A percentile compares a stretch with the other conserved stretches of the same genome.
Evolutionary conservation across 2,888 invertebrate species (phyloP).

Genomic region (Latrodectus elegans): DNA sequence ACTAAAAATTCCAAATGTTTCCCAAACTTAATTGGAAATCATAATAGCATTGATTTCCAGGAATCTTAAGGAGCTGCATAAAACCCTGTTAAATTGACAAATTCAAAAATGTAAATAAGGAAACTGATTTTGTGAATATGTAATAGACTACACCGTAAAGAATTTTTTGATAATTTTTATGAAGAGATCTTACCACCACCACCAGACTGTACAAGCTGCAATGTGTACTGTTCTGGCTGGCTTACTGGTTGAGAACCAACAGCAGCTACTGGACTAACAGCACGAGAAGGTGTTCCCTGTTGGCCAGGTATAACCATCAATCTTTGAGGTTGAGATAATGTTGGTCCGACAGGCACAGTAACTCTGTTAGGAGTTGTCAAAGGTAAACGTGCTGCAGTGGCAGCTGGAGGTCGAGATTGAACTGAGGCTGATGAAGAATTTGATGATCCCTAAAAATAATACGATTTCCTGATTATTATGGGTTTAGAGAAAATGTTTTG

Average conservation of each 20-base stretch:
- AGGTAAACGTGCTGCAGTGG: constrained; percentile 39
- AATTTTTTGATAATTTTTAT: background rate
- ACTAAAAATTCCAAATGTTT: too few species aligned
- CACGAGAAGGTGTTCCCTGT: constrained; percentile 23
- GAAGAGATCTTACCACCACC: constrained; percentile 47
- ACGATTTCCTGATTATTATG: too few species aligned
- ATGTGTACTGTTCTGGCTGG: constrained; percentile 62
- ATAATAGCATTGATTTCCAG: too few species aligned
- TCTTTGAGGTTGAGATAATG: constrained; percentile 41
- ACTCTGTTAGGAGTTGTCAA: constrained; percentile 17
- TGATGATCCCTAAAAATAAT: background rate
- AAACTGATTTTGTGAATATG: too few species aligned
- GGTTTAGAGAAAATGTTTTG: too few species aligned
- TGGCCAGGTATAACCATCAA: constrained; percentile 63
- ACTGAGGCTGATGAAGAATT: background rate
- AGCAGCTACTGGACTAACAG: constrained; percentile 43
- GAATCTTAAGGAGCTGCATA: too few species aligned
- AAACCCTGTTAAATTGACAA: too few species aligned
- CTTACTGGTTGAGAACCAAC: constrained; percentile 25
- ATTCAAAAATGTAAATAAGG: too few species aligned
- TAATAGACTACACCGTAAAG: too few species aligned
- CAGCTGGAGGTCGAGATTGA: constrained; percentile 9
- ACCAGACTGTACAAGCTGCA: constrained; percentile 68
- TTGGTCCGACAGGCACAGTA: constrained; percentile 8
- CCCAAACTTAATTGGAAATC: too few species aligned